These are phyloP conservation scores for Cataglyphis altisquamis DNA, from an alignment of 2,888 invertebrate species.

Conservation along the genomic window DNA sequence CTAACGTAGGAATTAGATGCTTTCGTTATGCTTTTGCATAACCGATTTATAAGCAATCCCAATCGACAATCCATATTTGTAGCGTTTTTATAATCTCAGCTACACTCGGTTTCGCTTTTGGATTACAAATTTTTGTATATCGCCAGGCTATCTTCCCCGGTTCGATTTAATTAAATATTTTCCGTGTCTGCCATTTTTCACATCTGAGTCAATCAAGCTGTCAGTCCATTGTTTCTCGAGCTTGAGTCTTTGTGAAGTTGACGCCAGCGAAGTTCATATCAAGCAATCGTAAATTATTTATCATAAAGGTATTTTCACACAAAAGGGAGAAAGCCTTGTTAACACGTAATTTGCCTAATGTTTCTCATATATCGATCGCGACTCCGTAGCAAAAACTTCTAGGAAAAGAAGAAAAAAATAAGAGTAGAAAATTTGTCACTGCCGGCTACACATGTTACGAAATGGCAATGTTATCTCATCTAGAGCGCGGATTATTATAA, in stretches of 20 bases:
- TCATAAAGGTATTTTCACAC: constrained; percentile 24
- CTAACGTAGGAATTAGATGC: not conserved
- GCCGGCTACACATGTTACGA: not conserved
- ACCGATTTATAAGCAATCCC: constrained; percentile 12
- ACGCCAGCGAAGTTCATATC: not conserved
- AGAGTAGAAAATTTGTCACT: not conserved
- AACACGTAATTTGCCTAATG: not conserved
- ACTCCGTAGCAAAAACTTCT: not conserved
- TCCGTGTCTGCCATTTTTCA: not conserved
- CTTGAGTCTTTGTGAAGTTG: constrained; percentile 27
- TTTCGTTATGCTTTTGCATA: constrained; percentile 9
- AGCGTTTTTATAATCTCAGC: not conserved
- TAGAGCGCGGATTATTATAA: not conserved
- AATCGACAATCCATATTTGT: constrained; percentile 19
- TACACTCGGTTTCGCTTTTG: not conserved
- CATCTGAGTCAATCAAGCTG: not conserved
- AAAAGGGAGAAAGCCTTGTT: not conserved
- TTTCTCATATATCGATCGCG: not conserved
- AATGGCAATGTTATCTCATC: not conserved
- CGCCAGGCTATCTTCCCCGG: not conserved
- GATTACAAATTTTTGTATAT: constrained; percentile 6
- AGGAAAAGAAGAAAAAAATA: not conserved
- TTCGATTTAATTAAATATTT: constrained; percentile 20
- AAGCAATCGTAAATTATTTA: constrained; percentile 6
- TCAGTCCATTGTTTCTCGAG: constrained; percentile 17